Base-by-base conservation (phyloP, 2,797 vertebrate genomes). In the Chanos chanos region DNA sequence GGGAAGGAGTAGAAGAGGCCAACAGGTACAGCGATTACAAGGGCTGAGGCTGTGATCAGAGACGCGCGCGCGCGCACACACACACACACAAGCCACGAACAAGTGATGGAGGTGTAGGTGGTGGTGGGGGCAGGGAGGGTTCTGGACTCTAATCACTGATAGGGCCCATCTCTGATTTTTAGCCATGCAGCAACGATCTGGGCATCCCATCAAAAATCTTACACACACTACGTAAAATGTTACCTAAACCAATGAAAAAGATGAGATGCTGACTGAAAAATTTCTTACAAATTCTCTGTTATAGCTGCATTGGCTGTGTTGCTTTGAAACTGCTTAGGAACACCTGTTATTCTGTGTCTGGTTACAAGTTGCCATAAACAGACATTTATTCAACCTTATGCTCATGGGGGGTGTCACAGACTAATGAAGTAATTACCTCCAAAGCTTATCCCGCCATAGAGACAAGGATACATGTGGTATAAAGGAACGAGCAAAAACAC, bases 351-450 rank as follows among this genome's bases (percentile, higher is more conserved):
- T 9, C 69, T 49, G 49, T 64, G 7, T 44, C 61, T 62, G 30
- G 80, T 66, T 39, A 60, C 77, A 78, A 76, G 62, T 45, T 58
- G 61, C 70, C 50, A 49, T 52, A 64, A 19, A 62, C 68, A 57
- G 28, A 81, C 28, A n/a, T 51, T 72, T 47, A 76, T 75, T 77
- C 82, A 81, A 81, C 86, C 64, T 66, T 58, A 36, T 21, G 61
- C 74, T 39, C 41, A 72, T 45, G 60, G 80, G 77, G 77, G 81
- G 79, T 81, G 77, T 85, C 69, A 72, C 51, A 80, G 77, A 84
- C 77, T 84, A 79, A 89, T 87, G 81, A 85, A 86, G 81, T 77
- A 81, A 86, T 81, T 84, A 81, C 64, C 47, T 71, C 76, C 83
- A 84, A 86, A 80, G 79, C 75, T 39, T 77, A 75, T 74, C 71